These are phyloP conservation scores for Cliona cf. orientalis DNA, from an alignment of 37 sponge, comb jelly and placozoan genomes.

Conservation along the genomic window DNA sequence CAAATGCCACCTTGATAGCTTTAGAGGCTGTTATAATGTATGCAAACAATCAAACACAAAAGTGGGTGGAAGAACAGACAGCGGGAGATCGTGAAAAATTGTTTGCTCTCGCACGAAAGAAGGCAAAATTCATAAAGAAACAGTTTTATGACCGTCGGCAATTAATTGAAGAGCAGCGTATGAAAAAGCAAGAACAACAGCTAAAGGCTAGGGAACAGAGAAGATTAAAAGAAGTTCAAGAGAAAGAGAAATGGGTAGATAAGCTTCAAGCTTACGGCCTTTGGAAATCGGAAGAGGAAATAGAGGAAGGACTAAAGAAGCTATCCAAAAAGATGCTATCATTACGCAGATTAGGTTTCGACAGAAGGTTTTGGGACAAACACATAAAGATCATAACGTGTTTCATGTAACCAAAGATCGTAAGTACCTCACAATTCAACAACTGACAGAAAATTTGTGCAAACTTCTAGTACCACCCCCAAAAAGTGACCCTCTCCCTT, in stretches of 20 bases:
- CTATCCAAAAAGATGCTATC: too few relatives aligned
- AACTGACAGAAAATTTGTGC: too few relatives aligned
- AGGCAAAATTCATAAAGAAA: neutral
- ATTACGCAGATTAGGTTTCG: too few relatives aligned
- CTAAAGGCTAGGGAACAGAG: neutral
- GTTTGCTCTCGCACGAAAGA: conserved; percentile 15
- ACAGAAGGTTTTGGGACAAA: too few relatives aligned
- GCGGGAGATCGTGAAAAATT: conserved; percentile 21
- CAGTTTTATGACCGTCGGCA: conserved; percentile 5
- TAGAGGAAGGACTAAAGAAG: neutral
- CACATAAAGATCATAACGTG: too few relatives aligned
- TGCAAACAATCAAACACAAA: conserved; percentile 41
- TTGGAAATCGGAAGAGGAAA: conserved; percentile 9
- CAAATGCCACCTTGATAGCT: conserved; percentile 41
- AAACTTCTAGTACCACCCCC: too few relatives aligned
- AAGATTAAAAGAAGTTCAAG: neutral
- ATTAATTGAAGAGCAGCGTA: neutral
- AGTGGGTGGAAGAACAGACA: conserved; percentile 28
- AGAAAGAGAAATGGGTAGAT: conserved; percentile 14
- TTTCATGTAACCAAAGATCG: too few relatives aligned
- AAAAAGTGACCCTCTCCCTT: too few relatives aligned
- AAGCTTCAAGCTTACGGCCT: conserved; percentile 5
- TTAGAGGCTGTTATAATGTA: conserved; percentile 38
- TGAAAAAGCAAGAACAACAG: conserved; percentile 1
- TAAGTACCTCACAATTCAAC: too few relatives aligned